Evolutionary conservation across 2,113 vertebrate genomes (phyloP), one percentile per base, ranked within the genome.

Genomic region (Carollia perspicillata): DNA sequence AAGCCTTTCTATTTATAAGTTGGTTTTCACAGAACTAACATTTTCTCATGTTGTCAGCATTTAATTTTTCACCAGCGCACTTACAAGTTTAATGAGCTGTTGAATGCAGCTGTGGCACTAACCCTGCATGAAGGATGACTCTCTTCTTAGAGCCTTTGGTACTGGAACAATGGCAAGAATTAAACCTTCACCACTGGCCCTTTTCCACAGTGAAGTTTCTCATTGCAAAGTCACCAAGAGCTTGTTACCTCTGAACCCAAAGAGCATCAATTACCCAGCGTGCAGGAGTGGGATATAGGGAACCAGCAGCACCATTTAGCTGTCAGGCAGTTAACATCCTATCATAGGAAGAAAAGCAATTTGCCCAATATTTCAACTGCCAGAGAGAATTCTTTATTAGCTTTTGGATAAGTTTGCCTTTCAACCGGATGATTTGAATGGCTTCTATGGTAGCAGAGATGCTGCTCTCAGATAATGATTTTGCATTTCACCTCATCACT

Each of bases 391-490:
- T 72, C 16, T 0, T 96, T 95, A 98, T 97, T 37, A 58, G 53
- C 17, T 96, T 95, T 96, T 92, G 91, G 49, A 69, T 96, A 91
- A 60, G 78, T 33, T n/a, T 72, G 68, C 58, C 81, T 17, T 95
- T 98, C 91, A 97, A 63, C 51, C 55, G 37, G 23, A 37, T 96
- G 88, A 97, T 96, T 88, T 96, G 95, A 97, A 97, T 96, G 96
- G 69, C 78, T 89, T 90, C 94, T 94, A 63, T 53, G 42, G 40
- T 35, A 89, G 28, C 51, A 89, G 88, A 98, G 51, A 75, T 63
- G 28, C 6, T 79, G 94, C 94, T 66, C 77, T 63, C 0, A 0
- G 85, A 96, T 69, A 68, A 95, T 7, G 1, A 68, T 87, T 78
- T 89, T 97, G 78, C 17, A 68, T 95, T 97, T 97, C 33, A 89